phyloP scores from a whole-genome alignment of 2,797 vertebrate genomes.

The Cyclura pinguis region DNA sequence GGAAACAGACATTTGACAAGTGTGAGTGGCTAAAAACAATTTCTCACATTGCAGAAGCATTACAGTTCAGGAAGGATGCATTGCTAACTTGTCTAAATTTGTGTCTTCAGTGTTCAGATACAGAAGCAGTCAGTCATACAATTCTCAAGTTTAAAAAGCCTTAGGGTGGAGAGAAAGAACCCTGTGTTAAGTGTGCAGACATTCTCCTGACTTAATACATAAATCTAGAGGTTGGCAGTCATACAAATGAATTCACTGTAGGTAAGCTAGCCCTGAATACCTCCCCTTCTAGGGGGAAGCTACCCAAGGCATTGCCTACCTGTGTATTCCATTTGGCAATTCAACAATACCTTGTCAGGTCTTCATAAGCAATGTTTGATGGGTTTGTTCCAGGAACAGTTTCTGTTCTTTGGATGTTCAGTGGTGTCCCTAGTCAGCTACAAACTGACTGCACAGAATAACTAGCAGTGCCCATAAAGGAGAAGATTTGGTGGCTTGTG shows the following conservation, averaged over 20 bases:
- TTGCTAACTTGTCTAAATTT: not conserved
- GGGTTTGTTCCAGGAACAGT: not conserved
- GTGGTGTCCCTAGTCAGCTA: not conserved
- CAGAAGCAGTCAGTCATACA: not conserved
- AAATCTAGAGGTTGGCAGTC: not conserved
- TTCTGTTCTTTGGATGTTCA: no score
- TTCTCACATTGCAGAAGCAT: not conserved
- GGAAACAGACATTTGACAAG: not conserved
- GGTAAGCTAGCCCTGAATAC: not conserved
- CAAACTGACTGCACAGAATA: not conserved
- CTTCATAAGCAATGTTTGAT: not conserved
- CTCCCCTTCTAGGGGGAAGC: not conserved
- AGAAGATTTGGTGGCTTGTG: not conserved
- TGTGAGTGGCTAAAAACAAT: not conserved
- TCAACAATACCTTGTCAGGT: not conserved
- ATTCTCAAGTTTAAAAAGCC: not conserved
- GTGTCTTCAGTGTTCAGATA: not conserved
- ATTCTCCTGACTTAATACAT: not conserved
- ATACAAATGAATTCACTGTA: not conserved
- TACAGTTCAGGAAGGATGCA: not conserved
- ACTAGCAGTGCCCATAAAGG: not conserved
- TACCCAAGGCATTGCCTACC: not conserved
- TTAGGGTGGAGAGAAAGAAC: not conserved
- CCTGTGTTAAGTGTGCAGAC: not conserved
- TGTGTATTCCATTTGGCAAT: not conserved